Evolutionary conservation across 2,797 vertebrate genomes (phyloP), one percentile per base, ranked within the genome.

Genomic region (Pelodytes ibericus): DNA sequence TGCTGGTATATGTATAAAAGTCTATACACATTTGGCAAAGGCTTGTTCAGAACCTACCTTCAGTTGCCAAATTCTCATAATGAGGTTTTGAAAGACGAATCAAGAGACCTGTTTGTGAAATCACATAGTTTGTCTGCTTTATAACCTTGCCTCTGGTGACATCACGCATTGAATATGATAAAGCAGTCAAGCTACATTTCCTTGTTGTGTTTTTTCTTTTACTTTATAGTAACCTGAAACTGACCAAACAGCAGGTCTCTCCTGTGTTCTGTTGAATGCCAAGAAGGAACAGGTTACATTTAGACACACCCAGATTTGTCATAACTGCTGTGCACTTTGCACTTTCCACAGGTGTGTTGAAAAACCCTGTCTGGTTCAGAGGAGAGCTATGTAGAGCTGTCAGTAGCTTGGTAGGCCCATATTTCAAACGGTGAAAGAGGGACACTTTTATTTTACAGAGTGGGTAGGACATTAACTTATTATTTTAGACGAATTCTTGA

Each of bases 251-350:
- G 41, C 59, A 63, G 67, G 59, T 71, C n/a, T 76, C 22, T 10
- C 29, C 13, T 26, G 29, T 33, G 41, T 31, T 47, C 65, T 53
- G 68, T 44, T 58, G 31, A 58, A 30, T 41, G 69, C 69, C 75
- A 72, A n/a, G 15, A 66, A 4, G 27, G 57, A 41, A 69, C 49
- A 26, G 74, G 29, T 65, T 72, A 39, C 36, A 60, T 44, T 61
- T 0, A 20, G 10, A 20, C 75, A 71, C 75, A 77, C 75, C 75
- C 69, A 59, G 61, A 58, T 47, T 51, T 72, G 62, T 77, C 69
- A 77, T 36, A 71, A 49, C 61, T 65, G 67, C n/a, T 26, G 1
- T 72, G 75, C 39, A 77, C 75, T 77, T 72, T 72, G 75, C 61
- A 57, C 75, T 63, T 29, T 41, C 18, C 66, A 30, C 41, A 16